Conservation (phyloP, 2,113 vertebrate genomes). For the Gambusia affinis region DNA sequence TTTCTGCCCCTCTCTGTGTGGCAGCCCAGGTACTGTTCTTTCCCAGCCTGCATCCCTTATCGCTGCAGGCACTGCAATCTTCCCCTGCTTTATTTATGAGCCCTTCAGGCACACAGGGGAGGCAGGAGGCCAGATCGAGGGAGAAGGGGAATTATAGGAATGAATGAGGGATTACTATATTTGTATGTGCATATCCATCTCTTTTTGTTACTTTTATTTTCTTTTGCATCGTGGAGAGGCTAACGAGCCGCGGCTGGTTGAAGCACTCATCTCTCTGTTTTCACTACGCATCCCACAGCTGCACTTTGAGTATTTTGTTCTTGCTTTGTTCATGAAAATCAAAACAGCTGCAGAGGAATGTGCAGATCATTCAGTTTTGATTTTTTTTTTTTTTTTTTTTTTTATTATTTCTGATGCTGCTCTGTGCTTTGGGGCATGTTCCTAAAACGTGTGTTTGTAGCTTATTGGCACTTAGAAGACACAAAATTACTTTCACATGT, state of each 20-base stretch:
- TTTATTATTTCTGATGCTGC: neutral
- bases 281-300: slow-evolving; percentile 7
- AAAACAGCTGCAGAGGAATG: slow-evolving; percentile 8
- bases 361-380: neutral
- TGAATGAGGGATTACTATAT: slow-evolving; percentile 33
- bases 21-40: slow-evolving; percentile 30
- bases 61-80: slow-evolving; percentile 58
- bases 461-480: slow-evolving; percentile 3
- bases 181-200: slow-evolving; percentile 14
- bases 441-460: slow-evolving; percentile 22
- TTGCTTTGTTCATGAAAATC: slow-evolving; percentile 22
- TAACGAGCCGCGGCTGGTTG: slow-evolving; percentile 38
- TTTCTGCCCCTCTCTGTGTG: slow-evolving; percentile 39
- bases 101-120: slow-evolving; percentile 30
- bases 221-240: slow-evolving; percentile 20
- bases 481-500: slow-evolving; percentile 22
- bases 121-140: neutral
- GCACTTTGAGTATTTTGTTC: neutral
- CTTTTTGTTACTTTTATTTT: slow-evolving; percentile 22
- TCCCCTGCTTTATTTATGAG: slow-evolving; percentile 65
- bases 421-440: slow-evolving; percentile 15
- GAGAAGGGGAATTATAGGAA: slow-evolving; percentile 12
- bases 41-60: slow-evolving; percentile 50
- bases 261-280: slow-evolving; percentile 10
- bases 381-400: neutral